Conservation (phyloP, 2,797 vertebrate species). For the Gambelia wislizenii region DNA sequence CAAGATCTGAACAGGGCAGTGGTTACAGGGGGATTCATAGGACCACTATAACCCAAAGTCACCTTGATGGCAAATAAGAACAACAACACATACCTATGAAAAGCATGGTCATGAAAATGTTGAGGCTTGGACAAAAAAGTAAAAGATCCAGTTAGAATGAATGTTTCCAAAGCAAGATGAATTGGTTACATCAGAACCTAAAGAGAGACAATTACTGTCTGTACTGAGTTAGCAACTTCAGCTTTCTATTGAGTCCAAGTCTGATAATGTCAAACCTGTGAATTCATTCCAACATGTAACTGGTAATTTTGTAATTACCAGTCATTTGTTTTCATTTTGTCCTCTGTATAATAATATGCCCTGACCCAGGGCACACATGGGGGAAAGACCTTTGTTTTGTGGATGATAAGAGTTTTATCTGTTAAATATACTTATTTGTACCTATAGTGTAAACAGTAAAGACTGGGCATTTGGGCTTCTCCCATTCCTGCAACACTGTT, state of each 20-base stretch:
- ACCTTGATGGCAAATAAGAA: too few relatives aligned
- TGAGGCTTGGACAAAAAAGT: neutral
- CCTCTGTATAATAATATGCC: neutral
- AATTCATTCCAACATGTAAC: neutral
- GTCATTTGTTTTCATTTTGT: conserved; percentile 13
- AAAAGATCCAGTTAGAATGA: neutral
- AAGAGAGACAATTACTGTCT: neutral
- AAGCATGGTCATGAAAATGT: neutral
- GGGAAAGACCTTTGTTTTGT: neutral
- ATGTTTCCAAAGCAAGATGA: neutral
- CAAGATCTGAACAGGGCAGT: too few relatives aligned
- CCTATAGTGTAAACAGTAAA: neutral
- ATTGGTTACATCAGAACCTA: neutral
- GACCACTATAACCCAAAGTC: too few relatives aligned
- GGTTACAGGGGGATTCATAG: too few relatives aligned
- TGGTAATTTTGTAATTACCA: too few relatives aligned
- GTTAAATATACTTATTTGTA: neutral
- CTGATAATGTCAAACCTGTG: neutral
- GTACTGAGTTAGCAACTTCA: neutral
- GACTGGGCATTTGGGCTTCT: neutral
- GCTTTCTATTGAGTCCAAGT: neutral
- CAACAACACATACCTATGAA: neutral
- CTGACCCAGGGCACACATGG: neutral
- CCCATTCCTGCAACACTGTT: neutral
- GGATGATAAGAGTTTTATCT: neutral